Conservation (phyloP, 2,888 invertebrate species). For the Oscheius onirici region DNA sequence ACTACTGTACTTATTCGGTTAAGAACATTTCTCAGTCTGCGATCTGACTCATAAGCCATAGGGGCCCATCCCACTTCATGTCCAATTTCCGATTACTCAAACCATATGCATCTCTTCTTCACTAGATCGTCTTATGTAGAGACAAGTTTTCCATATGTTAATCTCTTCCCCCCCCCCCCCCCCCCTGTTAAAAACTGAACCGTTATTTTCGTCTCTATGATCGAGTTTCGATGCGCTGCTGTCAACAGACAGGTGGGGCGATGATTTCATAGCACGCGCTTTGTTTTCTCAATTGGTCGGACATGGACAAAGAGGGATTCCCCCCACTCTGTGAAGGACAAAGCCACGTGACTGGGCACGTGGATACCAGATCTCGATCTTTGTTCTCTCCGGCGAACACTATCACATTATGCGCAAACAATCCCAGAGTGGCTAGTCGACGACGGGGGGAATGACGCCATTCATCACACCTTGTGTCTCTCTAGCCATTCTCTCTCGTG, state of each 20-base stretch:
- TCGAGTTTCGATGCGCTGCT: background rate
- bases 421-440: constrained; percentile 2
- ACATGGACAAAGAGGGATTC: constrained; percentile 4
- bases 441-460: constrained; percentile 30
- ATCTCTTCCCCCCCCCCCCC: no score
- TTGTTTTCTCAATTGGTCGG: background rate
- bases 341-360: constrained; percentile 6
- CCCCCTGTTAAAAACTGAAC: no score
- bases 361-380: background rate
- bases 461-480: constrained; percentile 31
- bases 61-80: no score
- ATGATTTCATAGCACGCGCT: background rate
- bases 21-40: no score
- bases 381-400: background rate
- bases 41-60: no score
- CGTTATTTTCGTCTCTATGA: background rate
- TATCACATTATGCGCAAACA: constrained; percentile 36
- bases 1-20: no score
- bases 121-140: no score
- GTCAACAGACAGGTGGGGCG: no score
- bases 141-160: no score
- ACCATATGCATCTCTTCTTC: no score
- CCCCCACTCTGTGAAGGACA: background rate
- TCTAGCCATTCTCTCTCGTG: background rate
- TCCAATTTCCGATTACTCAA: no score